Base-by-base conservation (phyloP, 2,797 vertebrate species). In the Psittacula derbiana region DNA sequence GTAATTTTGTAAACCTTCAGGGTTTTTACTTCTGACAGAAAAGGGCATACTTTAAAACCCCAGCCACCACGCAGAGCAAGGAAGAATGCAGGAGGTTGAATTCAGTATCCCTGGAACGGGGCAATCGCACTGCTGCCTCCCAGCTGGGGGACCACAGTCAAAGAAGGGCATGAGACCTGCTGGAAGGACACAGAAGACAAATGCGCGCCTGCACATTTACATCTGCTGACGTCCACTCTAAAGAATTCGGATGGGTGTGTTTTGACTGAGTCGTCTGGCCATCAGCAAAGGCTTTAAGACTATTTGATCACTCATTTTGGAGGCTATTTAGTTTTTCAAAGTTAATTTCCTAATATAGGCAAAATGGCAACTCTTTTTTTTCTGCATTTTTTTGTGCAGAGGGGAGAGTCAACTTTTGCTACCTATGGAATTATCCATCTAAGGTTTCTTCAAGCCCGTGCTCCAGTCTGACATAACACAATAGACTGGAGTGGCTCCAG, bases 401-500 rank as follows among this genome's bases (percentile, higher is more conserved):
- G 19, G 5, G 13, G 21, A 81, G 27, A 80, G 19, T 53, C 79
- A 65, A 3, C 24, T 87, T 90, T 90, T 94, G 90, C 66, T 89
- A 47, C 69, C 43, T 74, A 41, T 72, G 65, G 66, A 23, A 58
- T 73, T 81, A 75, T 57, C 58, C 55, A 24, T 38, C 53, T 65
- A 49, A 90, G 49, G 28, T 72, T 95, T 93, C 93, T 91, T 93
- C 40, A 55, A 81, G 40, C 40, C 47, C 57, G 19, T 57, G 49
- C 69, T 85, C 64, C n/a, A n/a, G 49, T 61, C 44, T 0, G 6
- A 10, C 80, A 55, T 36, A 90, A 65, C 28, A 96, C 93, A 97
- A 95, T 97, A 86, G 93, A 66, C 17, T 94, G 95, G 92, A 85
- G 58, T 82, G 75, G n/a, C 61, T 95, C 93, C 95, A 96, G 93